Base-by-base conservation (phyloP, 2,113 vertebrate genomes). In the Leucopsar rothschildi region DNA sequence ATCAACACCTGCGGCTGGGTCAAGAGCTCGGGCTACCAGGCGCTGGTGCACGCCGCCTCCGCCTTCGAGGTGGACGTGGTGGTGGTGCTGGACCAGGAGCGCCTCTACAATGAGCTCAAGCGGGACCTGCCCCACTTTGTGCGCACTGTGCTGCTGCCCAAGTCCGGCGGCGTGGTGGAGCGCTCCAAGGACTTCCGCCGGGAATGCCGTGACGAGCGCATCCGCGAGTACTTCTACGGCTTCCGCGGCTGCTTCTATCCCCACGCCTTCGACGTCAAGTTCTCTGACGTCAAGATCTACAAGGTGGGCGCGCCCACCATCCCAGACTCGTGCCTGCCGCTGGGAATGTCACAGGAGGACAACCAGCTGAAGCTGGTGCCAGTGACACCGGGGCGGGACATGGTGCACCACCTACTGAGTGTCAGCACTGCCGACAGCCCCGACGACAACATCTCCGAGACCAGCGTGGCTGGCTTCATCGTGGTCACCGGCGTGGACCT, bases 1-100 rank as follows among this genome's bases (percentile, higher is more conserved):
- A 99, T 99, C 92, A 99, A 99, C 97, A 99, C 99, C 11, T 99
- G 99, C 4, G 99, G 99, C 92, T 99, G 99, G 99, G 99, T 99
- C 89, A 99, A 99, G 89, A 99, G 99, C 87, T 99, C 99, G 2
- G 99, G 99, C 13, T 99, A 99, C 97, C 99, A 99, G 96, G 99
- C 99, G 3, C 97, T 99, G 94, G 99, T 99, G 49, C 99, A 99
- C 20, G 99, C 99, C 4, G 99, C 99, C 35, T 99, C 99, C 0
- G 99, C 99, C 75, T 99, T 99, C 22, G 98, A 99, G 97, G 99
- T 99, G 87, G 99, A 99, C 5, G 99, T 99, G 65, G 99, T 99
- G 28, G 98, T 99, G 82, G 99, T 99, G 75, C 98, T 99, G 93
- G 99, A 99, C 97, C 99, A 99, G 76, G 99, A 99, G 91, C 98